Conservation (phyloP, 2,888 invertebrate genomes). For the Pachycephus smyrnensis region DNA sequence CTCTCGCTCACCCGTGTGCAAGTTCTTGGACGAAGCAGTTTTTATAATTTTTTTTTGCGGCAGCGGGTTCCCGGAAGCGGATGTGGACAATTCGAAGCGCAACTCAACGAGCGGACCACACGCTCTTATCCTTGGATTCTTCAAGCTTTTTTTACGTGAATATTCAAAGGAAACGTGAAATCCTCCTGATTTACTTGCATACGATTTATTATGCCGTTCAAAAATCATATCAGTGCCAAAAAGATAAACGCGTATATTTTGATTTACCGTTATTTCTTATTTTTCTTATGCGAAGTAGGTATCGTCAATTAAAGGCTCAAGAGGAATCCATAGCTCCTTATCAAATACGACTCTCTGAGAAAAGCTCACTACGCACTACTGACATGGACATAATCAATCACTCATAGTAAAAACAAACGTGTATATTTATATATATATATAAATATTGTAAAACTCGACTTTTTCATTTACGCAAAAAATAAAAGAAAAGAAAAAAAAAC, state of each 20-base stretch:
- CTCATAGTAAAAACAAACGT: too few relatives aligned
- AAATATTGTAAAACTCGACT: conserved; percentile 19
- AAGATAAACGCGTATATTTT: too few relatives aligned
- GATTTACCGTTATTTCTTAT: too few relatives aligned
- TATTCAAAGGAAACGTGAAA: conserved; percentile 26
- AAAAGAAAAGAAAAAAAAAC: conserved; percentile 39
- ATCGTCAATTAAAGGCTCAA: too few relatives aligned
- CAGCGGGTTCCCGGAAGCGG: conserved; percentile 40
- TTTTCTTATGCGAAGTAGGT: too few relatives aligned
- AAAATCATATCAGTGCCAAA: too few relatives aligned
- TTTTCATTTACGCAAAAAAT: conserved; percentile 20
- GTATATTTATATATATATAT: too few relatives aligned
- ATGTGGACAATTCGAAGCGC: conserved; percentile 48
- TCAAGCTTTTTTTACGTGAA: conserved; percentile 21
- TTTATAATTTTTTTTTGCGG: background rate
- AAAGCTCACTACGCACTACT: background rate
- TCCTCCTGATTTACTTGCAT: too few relatives aligned
- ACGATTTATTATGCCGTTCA: too few relatives aligned
- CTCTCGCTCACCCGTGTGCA: conserved; percentile 4
- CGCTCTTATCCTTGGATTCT: too few relatives aligned
- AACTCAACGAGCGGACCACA: conserved; percentile 37
- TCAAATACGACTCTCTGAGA: background rate
- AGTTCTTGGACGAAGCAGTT: conserved; percentile 11
- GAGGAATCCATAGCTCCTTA: too few relatives aligned
- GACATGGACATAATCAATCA: background rate